phyloP scores from a whole-genome alignment of 2,888 invertebrate genomes.

The Cataglyphis rosenhaueri region DNA sequence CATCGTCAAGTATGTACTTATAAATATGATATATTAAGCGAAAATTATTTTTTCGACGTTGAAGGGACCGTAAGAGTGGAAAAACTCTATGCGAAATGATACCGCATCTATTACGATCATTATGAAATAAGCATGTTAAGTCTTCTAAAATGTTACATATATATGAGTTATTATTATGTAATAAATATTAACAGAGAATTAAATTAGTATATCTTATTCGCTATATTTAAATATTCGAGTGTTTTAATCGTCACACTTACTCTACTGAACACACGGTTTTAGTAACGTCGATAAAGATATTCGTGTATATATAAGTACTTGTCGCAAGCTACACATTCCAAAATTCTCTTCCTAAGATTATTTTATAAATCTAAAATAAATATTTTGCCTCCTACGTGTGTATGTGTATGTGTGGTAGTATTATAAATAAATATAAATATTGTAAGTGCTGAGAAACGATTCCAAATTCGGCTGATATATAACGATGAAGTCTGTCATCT shows the following conservation, averaged over 20 bases:
- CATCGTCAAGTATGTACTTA: slow-evolving; percentile 4
- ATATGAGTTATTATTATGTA: slow-evolving; percentile 36
- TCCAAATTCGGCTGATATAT: slow-evolving; percentile 26
- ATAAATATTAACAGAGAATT: slow-evolving; percentile 33
- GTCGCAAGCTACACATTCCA: slow-evolving; percentile 33
- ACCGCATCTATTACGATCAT: background rate
- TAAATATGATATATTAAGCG: background rate
- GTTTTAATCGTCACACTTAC: slow-evolving; percentile 32
- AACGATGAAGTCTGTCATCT: slow-evolving; percentile 12
- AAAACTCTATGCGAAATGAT: slow-evolving; percentile 10
- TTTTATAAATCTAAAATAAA: slow-evolving; percentile 46
- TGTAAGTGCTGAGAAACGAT: slow-evolving; percentile 51
- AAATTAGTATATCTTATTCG: slow-evolving; percentile 38
- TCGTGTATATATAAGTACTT: slow-evolving; percentile 31
- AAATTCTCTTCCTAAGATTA: slow-evolving; percentile 24
- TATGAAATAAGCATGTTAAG: slow-evolving; percentile 34
- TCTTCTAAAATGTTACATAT: slow-evolving; percentile 37
- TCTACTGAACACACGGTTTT: slow-evolving; percentile 50
- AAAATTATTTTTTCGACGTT: background rate
- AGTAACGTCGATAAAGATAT: slow-evolving; percentile 8
- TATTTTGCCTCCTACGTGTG: background rate
- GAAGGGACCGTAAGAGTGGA: background rate
- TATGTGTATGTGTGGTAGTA: background rate
- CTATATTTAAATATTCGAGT: slow-evolving; percentile 22
- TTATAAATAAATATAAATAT: slow-evolving; percentile 34